These are phyloP conservation scores for Lithodes maja DNA, from an alignment of 2,888 invertebrate genomes.

Conservation along the genomic window DNA sequence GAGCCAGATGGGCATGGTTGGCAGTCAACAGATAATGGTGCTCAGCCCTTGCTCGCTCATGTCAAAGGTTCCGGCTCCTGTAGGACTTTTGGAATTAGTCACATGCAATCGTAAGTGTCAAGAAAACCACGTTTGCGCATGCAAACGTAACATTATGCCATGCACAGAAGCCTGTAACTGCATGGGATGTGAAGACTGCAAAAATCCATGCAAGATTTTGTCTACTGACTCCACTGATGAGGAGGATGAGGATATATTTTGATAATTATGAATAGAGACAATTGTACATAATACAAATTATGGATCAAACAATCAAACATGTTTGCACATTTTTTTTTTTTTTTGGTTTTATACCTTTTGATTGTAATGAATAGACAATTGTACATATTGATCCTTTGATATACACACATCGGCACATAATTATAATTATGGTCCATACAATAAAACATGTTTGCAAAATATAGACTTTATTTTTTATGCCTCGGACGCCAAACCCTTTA, in stretches of 20 bases:
- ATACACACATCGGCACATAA: neutral
- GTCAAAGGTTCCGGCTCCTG: slow-evolving; percentile 5
- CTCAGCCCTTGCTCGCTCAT: neutral
- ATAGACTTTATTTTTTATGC: neutral
- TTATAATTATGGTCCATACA: no score
- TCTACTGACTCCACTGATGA: neutral
- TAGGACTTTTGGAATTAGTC: slow-evolving; percentile 2
- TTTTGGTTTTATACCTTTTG: neutral
- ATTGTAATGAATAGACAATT: neutral
- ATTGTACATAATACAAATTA: neutral
- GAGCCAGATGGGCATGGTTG: slow-evolving; percentile 22
- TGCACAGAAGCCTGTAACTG: slow-evolving; percentile 5
- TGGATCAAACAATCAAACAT: no score
- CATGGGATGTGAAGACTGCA: slow-evolving; percentile 9
- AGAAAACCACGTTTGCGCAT: slow-evolving; percentile 16
- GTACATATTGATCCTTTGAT: neutral
- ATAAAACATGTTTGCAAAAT: no score
- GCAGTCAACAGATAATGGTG: slow-evolving; percentile 19
- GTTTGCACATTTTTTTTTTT: no score
- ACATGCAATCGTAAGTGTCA: slow-evolving; percentile 15
- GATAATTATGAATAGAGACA: neutral
- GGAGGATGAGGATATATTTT: neutral
- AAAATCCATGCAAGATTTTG: neutral
- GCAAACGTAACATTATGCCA: neutral
- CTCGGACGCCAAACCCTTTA: neutral